Conservation (phyloP, 2,797 vertebrate genomes). For the Pipistrellus nathusii region DNA sequence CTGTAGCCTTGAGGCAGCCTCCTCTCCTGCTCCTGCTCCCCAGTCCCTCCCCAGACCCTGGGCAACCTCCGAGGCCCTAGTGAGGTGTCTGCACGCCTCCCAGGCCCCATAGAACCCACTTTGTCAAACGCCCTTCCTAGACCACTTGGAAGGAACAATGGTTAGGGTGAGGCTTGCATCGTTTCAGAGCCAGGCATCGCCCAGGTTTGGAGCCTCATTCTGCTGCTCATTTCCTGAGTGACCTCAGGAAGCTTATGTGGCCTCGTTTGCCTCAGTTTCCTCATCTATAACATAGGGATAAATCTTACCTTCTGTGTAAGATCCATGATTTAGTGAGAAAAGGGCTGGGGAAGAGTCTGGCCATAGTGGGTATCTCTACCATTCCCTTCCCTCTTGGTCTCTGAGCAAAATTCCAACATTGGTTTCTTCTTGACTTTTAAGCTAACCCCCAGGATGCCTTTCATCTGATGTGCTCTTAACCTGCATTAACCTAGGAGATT, state of each 20-base stretch:
- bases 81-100: background rate
- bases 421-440: background rate
- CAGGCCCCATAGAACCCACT: background rate
- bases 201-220: background rate
- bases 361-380: background rate
- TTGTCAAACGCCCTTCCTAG: accelerated
- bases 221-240: background rate
- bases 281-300: background rate
- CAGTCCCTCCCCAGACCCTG: background rate
- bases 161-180: background rate
- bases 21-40: background rate
- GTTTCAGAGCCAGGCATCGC: background rate
- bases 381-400: background rate
- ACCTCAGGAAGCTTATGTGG: background rate
- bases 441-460: background rate
- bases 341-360: background rate
- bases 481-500: background rate
- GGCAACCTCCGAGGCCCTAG: accelerated
- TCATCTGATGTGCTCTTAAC: background rate
- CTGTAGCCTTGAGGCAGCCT: background rate
- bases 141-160: background rate
- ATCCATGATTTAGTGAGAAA: background rate
- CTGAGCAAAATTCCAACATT: background rate
- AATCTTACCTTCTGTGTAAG: background rate
- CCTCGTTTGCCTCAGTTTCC: background rate